These are phyloP conservation scores for Lophotis ruficrista DNA, from an alignment of 2,113 vertebrate genomes.

Conservation along the genomic window DNA sequence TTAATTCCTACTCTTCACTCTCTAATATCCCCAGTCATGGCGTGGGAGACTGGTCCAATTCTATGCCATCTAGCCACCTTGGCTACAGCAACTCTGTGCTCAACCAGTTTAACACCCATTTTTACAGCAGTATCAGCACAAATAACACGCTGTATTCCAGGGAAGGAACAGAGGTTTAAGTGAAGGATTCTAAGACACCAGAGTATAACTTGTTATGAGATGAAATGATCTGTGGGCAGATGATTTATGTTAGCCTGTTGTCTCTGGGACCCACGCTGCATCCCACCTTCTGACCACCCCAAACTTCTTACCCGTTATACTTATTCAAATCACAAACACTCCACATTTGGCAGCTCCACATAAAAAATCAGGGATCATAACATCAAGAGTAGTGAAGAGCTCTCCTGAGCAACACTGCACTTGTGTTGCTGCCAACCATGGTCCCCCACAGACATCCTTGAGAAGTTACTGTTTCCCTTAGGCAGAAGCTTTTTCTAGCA, in stretches of 20 bases:
- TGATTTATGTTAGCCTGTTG: neutral
- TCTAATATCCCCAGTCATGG: conserved; percentile 75
- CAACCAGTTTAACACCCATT: conserved; percentile 89
- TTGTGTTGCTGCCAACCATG: neutral
- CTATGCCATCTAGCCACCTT: conserved; percentile 77
- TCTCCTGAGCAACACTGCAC: neutral
- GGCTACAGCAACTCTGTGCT: conserved; percentile 86
- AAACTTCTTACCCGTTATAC: neutral
- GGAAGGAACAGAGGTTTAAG: conserved; percentile 92
- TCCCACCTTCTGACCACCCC: neutral
- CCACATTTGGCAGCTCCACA: neutral
- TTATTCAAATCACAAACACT: neutral
- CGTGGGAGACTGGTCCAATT: conserved; percentile 81
- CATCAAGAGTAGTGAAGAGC: neutral
- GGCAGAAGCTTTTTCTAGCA: neutral
- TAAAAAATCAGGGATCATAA: neutral
- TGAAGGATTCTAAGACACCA: neutral
- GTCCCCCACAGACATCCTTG: neutral
- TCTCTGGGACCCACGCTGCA: neutral
- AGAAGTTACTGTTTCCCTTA: neutral
- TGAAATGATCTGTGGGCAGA: neutral
- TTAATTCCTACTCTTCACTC: conserved; percentile 85
- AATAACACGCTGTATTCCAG: conserved; percentile 84
- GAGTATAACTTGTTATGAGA: neutral
- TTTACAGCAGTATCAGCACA: conserved; percentile 84